phyloP scores from a whole-genome alignment of 1,140 invertebrate species.

The Drosophila ananassae region DNA sequence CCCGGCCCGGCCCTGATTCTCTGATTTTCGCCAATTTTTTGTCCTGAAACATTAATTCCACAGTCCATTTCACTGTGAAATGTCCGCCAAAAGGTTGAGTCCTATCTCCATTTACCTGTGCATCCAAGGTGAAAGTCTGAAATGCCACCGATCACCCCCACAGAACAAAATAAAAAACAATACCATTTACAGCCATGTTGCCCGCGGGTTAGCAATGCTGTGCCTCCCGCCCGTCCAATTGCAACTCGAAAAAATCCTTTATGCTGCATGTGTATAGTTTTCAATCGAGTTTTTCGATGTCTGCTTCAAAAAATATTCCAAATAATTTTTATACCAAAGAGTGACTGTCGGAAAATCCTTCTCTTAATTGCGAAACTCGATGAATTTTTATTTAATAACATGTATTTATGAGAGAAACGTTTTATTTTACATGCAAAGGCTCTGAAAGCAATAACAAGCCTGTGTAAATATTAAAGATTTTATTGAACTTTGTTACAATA shows the following conservation, averaged over 20 bases:
- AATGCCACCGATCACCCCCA: conserved; percentile 12
- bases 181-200: conserved; percentile 8
- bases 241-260: conserved; percentile 8
- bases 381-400: neutral
- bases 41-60: conserved; percentile 36
- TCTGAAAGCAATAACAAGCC: neutral
- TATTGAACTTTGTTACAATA: neutral
- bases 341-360: neutral
- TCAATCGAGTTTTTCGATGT: neutral
- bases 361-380: neutral
- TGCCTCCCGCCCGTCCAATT: neutral
- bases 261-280: neutral
- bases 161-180: neutral
- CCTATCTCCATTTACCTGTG: conserved; percentile 8
- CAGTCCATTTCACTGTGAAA: conserved; percentile 23
- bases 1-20: conserved; percentile 14
- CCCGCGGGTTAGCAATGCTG: neutral
- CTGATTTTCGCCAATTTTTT: neutral
- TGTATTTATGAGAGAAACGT: neutral
- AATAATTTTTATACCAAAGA: neutral
- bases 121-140: conserved; percentile 9
- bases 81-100: conserved; percentile 5
- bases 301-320: conserved; percentile 2
- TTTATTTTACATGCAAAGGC: neutral
- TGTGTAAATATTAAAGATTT: neutral